A percentile compares a stretch with the other conserved stretches of the same genome.
phyloP scores from a whole-genome alignment of 2,113 vertebrate species.

The Centropus unirufus region DNA sequence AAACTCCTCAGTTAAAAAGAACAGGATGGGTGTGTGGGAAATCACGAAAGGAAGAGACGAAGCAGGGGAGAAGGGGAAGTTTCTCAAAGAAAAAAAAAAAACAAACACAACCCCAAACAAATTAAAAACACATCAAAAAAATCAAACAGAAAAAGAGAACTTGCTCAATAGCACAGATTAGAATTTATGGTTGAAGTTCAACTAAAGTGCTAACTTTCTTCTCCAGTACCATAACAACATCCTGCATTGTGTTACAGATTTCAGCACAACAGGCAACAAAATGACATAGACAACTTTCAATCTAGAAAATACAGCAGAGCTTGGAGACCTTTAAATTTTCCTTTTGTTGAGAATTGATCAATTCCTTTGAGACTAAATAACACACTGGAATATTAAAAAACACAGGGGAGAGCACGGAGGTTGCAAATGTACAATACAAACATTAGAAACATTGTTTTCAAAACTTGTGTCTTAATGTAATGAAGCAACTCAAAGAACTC shows the following conservation, averaged over 20 bases:
- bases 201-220: not conserved
- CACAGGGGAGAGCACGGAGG: not conserved
- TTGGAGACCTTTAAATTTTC: not conserved
- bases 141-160: not conserved
- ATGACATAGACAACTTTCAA: not conserved
- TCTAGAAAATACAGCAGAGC: not conserved
- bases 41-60: not conserved
- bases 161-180: not conserved
- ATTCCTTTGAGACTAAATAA: not conserved
- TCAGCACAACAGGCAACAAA: slow-evolving; percentile 13
- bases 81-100: not conserved
- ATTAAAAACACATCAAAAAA: too few species aligned
- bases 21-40: slow-evolving; percentile 28
- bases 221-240: not conserved
- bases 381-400: not conserved
- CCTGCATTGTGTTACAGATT: not conserved
- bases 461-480: not conserved
- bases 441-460: not conserved
- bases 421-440: not conserved
- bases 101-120: too few species aligned
- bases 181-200: not conserved
- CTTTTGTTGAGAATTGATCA: not conserved
- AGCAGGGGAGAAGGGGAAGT: not conserved
- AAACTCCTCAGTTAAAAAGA: not conserved
- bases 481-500: not conserved